These are phyloP conservation scores for Lepus americanus DNA, from an alignment of 2,113 vertebrate genomes.

Conservation along the genomic window DNA sequence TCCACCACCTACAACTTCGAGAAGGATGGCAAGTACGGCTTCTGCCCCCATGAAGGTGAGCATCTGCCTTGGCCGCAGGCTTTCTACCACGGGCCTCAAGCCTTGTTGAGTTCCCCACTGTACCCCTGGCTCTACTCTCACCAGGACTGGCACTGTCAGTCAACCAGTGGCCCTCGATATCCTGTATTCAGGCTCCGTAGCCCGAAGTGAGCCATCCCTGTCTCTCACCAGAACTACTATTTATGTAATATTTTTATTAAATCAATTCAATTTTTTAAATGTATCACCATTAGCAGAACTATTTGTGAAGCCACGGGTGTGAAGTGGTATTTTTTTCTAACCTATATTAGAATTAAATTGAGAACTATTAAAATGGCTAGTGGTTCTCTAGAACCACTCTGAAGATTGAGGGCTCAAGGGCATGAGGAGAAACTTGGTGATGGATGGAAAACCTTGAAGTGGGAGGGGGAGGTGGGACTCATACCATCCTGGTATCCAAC, in stretches of 20 bases:
- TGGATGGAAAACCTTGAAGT: not conserved
- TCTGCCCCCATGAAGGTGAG: conserved; percentile 99
- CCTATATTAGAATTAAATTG: not conserved
- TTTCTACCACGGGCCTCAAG: not conserved
- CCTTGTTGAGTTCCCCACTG: rapidly evolving
- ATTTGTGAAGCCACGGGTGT: not conserved
- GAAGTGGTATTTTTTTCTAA: not conserved
- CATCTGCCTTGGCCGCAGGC: not conserved
- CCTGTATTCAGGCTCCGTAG: rapidly evolving
- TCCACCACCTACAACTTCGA: conserved; percentile 97
- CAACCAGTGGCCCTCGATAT: rapidly evolving
- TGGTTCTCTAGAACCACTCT: not conserved
- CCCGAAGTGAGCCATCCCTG: not conserved
- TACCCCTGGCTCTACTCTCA: not conserved
- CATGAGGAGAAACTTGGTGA: not conserved
- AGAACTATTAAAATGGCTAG: not conserved
- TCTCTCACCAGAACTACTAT: not conserved
- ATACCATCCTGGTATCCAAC: not conserved
- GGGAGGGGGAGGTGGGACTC: too few species aligned
- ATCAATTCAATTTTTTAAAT: not conserved
- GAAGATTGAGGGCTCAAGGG: not conserved
- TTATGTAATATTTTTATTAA: not conserved
- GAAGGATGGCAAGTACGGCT: conserved; percentile 96
- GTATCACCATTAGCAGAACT: not conserved
- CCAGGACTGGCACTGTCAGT: not conserved